These are phyloP conservation scores for Fundulus diaphanus DNA, from an alignment of 2,797 vertebrate genomes.

Conservation along the genomic window DNA sequence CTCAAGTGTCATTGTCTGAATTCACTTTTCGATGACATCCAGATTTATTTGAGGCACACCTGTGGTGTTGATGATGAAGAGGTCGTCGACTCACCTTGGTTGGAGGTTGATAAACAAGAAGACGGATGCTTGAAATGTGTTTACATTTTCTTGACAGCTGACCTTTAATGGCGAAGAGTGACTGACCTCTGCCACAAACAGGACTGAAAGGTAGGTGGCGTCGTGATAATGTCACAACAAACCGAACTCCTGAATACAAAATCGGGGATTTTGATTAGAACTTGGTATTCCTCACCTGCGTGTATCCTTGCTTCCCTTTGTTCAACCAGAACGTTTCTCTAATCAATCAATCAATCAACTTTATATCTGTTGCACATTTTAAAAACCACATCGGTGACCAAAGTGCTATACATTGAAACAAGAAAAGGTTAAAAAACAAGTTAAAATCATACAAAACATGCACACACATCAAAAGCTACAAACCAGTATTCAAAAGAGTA, in stretches of 20 bases:
- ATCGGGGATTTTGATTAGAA: constrained; percentile 7
- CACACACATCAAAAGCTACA: too few species aligned
- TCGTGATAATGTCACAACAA: constrained; percentile 20
- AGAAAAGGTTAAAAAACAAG: too few species aligned
- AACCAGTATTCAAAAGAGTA: too few species aligned
- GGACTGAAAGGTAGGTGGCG: background rate
- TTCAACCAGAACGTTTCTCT: background rate
- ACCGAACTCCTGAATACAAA: constrained; percentile 19
- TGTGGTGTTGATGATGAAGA: background rate
- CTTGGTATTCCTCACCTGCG: background rate
- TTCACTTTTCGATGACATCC: background rate
- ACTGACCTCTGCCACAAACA: constrained; percentile 25
- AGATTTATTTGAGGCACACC: background rate
- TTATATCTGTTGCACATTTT: too few species aligned
- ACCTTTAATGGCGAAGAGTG: constrained; percentile 36
- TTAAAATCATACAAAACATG: too few species aligned
- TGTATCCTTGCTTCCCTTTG: background rate
- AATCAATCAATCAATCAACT: too few species aligned
- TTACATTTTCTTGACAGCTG: constrained; percentile 38
- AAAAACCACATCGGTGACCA: too few species aligned
- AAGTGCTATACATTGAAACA: too few species aligned
- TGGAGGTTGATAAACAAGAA: constrained; percentile 9
- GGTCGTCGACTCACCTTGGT: background rate
- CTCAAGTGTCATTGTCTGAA: background rate
- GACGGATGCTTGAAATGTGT: constrained; percentile 23